Evolutionary conservation across 2,797 vertebrate species (phyloP), one percentile per base, ranked within the genome.

Genomic region (Alfaro cultratus): DNA sequence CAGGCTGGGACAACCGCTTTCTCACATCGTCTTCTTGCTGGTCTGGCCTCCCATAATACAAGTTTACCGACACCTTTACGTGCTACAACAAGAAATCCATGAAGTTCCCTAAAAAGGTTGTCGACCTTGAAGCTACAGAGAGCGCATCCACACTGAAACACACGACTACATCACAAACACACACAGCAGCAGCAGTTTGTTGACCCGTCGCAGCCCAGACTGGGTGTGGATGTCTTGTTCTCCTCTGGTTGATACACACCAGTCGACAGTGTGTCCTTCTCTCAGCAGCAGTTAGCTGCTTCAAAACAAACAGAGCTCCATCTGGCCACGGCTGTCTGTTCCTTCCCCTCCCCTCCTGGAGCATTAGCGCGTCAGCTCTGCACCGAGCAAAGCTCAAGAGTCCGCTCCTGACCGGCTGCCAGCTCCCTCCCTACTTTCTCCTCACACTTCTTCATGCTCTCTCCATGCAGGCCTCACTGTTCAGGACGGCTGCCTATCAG

Each of bases 361-460:
- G 86, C 83, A 88, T 73, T 85, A 92, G 92, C 95, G 95, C 93
- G 93, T 94, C 95, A 95, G 95, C 91, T 93, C 92, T 95, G 94
- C 94, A 91, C 93, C 71, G 88, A 79, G 88, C 87, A 89, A 81
- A 84, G 90, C 89, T 90, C 88, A 87, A 74, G 78, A 91, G 87
- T 89, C 86, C 29, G 29, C 81, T 90, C 68, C 86, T 94, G 93
- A 92, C 89, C 91, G 79, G 26, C 75, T 43, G 94, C 94, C 95
- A 95, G 84, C 90, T 93, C 93, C 93, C 92, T 93, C 91, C 92
- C 91, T 87, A 94, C 91, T 87, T 83, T 74, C 86, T 2, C 83
- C 76, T 67, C 82, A 84, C 81, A 57, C 93, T 88, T 79, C 78
- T 60, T 39, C 21, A 47, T 80, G 60, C 53, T 80, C 86, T 76